Base-by-base conservation (phyloP, 1,140 invertebrate genomes). In the Drosophila santomea region DNA sequence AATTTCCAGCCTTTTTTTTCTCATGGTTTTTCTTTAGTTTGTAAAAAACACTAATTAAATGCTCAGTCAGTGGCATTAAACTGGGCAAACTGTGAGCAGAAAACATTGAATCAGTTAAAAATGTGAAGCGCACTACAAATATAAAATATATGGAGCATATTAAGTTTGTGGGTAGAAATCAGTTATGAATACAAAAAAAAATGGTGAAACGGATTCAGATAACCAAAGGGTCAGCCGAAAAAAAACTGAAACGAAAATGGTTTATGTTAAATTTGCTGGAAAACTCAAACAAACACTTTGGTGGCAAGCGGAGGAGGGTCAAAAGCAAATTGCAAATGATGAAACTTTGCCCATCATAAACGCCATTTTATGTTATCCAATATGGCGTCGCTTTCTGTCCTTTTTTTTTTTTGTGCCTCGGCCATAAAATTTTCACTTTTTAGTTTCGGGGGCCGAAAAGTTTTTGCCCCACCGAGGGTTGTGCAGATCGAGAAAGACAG, bases 341-440 rank as follows among this genome's bases (percentile, higher is more conserved):
- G 79, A 81, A 81, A 81, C 74, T 81, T 81, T 81, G 79, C 67
- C 79, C 79, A 81, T 81, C 79, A 82, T 82, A 81, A 82, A 82
- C 79, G 79, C 79, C 79, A 82, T 82, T 82, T 82, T 68, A 81
- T 81, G 78, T 81, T 81, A 81, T 76, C 78, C 78, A 81, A 81
- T 81, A 81, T 81, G 78, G 78, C 78, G 78, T 81, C 62, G 45
- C 51, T 68, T 66, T 15, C 38, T 14, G 10, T n/a, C 14, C 36
- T 20, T 28, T 44, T 58, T 45, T 12, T 17, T 4, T 20, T 20
- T 20, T 20, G 20, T 20, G 20, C 4, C 36, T 51, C 28, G 52
- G 66, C 55, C 66, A 80, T 81, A 73, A 81, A 69, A 81, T 77
- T 81, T 81, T 81, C 78, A 81, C 78, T 81, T 81, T 80, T 81